phyloP scores from a whole-genome alignment of 2,113 vertebrate species.

The Phycodurus eques region DNA sequence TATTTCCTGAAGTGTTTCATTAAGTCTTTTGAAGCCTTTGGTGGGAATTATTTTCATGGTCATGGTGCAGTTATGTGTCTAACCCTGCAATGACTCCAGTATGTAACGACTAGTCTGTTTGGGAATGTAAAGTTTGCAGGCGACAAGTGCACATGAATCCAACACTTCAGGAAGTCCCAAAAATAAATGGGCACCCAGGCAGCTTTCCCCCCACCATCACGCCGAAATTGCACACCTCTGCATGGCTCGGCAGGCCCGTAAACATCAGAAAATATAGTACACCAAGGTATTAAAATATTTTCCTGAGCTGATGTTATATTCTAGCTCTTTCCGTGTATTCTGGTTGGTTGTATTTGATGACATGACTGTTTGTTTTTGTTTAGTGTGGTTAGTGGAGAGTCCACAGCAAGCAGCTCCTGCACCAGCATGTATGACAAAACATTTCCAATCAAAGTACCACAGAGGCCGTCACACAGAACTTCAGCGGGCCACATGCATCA shows the following conservation, averaged over 20 bases:
- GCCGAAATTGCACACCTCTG: constrained; percentile 51
- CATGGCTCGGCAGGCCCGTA: constrained; percentile 70
- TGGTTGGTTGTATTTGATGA: background rate
- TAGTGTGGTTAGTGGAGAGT: constrained; percentile 36
- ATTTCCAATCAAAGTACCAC: constrained; percentile 73
- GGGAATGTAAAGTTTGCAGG: constrained; percentile 69
- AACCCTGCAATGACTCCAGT: constrained; percentile 43
- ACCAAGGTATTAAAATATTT: constrained; percentile 36
- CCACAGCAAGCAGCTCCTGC: constrained; percentile 38
- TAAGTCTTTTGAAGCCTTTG: background rate
- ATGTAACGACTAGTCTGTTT: constrained; percentile 49
- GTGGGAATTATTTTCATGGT: background rate
- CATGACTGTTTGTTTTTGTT: background rate
- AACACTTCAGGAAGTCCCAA: constrained; percentile 59
- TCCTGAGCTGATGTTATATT: background rate
- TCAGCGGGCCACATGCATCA: constrained; percentile 42
- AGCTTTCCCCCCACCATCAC: constrained; percentile 36
- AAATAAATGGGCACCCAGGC: constrained; percentile 74
- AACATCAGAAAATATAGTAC: constrained; percentile 51
- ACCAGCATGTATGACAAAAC: constrained; percentile 74
- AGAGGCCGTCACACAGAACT: constrained; percentile 65
- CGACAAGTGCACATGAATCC: constrained; percentile 69
- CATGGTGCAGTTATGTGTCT: background rate
- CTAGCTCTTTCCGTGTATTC: background rate
- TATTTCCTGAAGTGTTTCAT: background rate